Conservation (phyloP, 2,113 vertebrate species). For the Pantherophis guttatus region DNA sequence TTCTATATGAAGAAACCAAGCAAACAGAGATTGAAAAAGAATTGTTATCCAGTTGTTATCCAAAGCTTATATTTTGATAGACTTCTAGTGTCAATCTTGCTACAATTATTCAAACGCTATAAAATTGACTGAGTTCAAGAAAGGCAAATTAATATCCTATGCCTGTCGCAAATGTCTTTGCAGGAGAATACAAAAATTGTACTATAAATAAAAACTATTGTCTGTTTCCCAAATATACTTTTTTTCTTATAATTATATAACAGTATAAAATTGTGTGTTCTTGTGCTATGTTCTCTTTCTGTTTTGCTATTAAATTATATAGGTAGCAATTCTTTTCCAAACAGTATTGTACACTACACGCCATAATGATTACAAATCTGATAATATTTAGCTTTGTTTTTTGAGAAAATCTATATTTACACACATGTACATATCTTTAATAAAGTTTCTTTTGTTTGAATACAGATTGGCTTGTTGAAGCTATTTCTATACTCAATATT, state of each 20-base stretch:
- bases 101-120: constrained; percentile 19
- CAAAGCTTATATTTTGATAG: constrained; percentile 19
- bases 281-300: constrained; percentile 55
- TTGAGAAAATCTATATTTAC: constrained; percentile 49
- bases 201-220: constrained; percentile 21
- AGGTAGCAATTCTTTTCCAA: constrained; percentile 59
- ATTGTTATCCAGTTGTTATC: background rate
- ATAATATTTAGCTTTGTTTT: constrained; percentile 46
- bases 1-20: constrained; percentile 29
- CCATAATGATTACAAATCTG: constrained; percentile 51
- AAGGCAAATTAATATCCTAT: background rate
- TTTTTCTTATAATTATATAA: constrained; percentile 54
- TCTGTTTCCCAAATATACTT: constrained; percentile 40
- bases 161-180: background rate
- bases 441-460: constrained; percentile 67
- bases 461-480: constrained; percentile 59
- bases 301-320: constrained; percentile 57
- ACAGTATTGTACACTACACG: constrained; percentile 64
- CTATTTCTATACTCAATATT: constrained; percentile 45
- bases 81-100: constrained; percentile 1
- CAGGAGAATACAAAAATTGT: constrained; percentile 37
- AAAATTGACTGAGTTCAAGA: constrained; percentile 11
- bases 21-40: constrained; percentile 32
- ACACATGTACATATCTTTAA: constrained; percentile 30
- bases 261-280: constrained; percentile 59